Evolutionary conservation across 64 coral and sea anemone species (phyloP).

Genomic region (Pocillopora verrucosa): DNA sequence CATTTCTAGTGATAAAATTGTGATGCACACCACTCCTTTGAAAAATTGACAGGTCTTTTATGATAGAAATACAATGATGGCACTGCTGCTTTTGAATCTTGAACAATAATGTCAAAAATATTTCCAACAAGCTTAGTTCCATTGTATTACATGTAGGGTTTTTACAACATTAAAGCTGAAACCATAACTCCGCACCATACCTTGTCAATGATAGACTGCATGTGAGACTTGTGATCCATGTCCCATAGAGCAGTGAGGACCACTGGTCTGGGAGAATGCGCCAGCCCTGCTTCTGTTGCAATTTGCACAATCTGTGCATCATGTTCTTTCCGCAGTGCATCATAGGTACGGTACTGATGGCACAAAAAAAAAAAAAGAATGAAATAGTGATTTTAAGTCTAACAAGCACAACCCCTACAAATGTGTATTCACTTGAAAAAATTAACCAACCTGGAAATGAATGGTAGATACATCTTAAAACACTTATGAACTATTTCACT

Average conservation of each 20-base stretch:
- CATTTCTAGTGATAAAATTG: background rate
- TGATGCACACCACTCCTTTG: no score
- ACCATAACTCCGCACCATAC: background rate
- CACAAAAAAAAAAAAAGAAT: background rate
- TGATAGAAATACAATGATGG: no score
- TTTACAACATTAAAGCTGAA: background rate
- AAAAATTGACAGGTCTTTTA: no score
- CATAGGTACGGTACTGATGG: slow-evolving; percentile 90
- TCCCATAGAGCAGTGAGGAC: slow-evolving; percentile 97
- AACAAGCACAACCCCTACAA: background rate
- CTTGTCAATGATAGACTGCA: slow-evolving; percentile 99
- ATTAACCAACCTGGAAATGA: no score
- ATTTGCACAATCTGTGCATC: slow-evolving; percentile 99
- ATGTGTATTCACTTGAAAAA: no score
- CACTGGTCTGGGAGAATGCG: slow-evolving; percentile 98
- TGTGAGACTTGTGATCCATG: slow-evolving; percentile 94
- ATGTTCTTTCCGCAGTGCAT: slow-evolving; percentile 93
- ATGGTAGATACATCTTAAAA: no score
- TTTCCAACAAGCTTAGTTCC: background rate
- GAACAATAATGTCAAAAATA: background rate
- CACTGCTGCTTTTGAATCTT: no score
- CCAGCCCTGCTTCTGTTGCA: slow-evolving; percentile 91
- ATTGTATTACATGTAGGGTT: background rate
- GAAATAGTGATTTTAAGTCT: background rate
- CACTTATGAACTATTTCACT: no score